Evolutionary conservation across 1,140 invertebrate genomes (phyloP), one percentile per base, ranked within the genome.

Genomic region (Drosophila setifemur): DNA sequence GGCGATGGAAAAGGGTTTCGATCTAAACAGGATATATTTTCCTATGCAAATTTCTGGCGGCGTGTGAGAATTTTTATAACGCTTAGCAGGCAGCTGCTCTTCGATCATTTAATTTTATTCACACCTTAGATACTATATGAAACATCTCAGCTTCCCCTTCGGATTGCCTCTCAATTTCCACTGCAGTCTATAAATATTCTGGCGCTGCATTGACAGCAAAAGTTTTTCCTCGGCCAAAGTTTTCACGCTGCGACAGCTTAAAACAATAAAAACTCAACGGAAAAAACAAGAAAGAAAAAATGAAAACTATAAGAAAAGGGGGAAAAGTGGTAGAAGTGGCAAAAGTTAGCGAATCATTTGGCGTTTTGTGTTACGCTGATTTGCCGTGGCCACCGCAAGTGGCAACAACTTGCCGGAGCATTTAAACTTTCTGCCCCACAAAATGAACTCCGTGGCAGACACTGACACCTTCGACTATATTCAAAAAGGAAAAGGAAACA

Each of bases 171-270:
- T 28, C n/a, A 7, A 5, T n/a, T 8, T 8, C 8, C 28, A 37
- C 49, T 67, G 55, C 55, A 74, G 76, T 79, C 76, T 71, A 79
- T 81, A 79, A 79, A 81, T 81, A 81, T 81, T 66, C 71, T 58
- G 48, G 45, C 31, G 28, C 39, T 71, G 66, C 76, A 81, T 79
- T 79, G 76, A 74, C 76, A 75, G 76, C 25, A 47, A 45, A 61
- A 79, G 74, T 29, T 79, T 74, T 79, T 35, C 7, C 18, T 14
- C 9, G 43, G 33, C 26, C 33, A 71, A 79, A 70, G 55, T 79
- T 81, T 78, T 31, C 18, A 37, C 48, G 29, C 55, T 35, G 50
- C 69, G 61, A 73, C 55, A 61, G 74, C 74, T 61, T 78, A 78
- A 78, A 79, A 79, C 75, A 74, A 81, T 70, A 66, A 79, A 67